A percentile compares a stretch with the other conserved stretches of the same genome.
phyloP scores from a whole-genome alignment of 2,888 invertebrate genomes.

The Noctua janthe region DNA sequence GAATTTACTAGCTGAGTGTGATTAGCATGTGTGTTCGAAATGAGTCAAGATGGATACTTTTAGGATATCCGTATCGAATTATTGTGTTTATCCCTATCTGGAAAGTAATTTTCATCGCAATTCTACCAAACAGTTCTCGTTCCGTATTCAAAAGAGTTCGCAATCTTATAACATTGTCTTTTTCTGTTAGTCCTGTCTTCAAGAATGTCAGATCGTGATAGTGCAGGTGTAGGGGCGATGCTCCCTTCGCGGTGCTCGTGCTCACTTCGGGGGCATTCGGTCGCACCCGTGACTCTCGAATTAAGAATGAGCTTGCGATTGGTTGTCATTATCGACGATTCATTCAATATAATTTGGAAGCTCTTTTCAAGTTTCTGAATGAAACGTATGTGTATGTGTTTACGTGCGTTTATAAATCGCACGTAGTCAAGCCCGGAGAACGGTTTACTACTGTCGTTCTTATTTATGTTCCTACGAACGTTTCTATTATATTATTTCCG shows the following conservation, averaged over 20 bases:
- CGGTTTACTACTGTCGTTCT: conserved; percentile 1
- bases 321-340: conserved; percentile 58
- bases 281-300: conserved; percentile 76
- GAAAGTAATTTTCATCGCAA: conserved; percentile 5
- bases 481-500: conserved; percentile 29
- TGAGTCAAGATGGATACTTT: conserved; percentile 38
- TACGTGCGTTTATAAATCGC: conserved; percentile 39
- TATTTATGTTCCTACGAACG: conserved; percentile 9
- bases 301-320: conserved; percentile 76
- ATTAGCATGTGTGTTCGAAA: conserved; percentile 42
- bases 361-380: conserved; percentile 46
- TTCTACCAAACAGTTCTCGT: neutral
- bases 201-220: conserved; percentile 84
- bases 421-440: neutral
- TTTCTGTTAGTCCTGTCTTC: conserved; percentile 55
- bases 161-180: conserved; percentile 19
- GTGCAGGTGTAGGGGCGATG: conserved; percentile 85
- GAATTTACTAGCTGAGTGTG: conserved; percentile 41
- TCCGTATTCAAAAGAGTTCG: conserved; percentile 13
- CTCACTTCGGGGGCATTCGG: conserved; percentile 72
- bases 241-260: conserved; percentile 77
- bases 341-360: conserved; percentile 54
- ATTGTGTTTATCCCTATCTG: conserved; percentile 34
- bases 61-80: conserved; percentile 33
- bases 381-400: too few species aligned